phyloP scores from a whole-genome alignment of 2,113 vertebrate species.

The Microtus pennsylvanicus region DNA sequence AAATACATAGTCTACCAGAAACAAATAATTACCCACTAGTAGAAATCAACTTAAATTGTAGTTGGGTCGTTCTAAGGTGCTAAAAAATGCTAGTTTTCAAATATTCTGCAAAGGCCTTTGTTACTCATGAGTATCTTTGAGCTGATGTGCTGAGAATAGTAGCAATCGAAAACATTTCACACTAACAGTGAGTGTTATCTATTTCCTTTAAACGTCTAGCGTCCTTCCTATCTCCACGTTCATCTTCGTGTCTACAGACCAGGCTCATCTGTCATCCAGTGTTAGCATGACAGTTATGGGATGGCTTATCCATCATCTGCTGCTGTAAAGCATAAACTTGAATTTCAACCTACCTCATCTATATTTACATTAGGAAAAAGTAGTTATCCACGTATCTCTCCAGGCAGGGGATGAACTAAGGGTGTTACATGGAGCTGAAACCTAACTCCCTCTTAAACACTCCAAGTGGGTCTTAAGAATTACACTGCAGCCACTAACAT shows the following conservation, averaged over 20 bases:
- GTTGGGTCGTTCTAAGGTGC: neutral
- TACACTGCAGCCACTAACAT: neutral
- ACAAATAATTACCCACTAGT: slow-evolving; percentile 48
- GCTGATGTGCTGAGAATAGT: neutral
- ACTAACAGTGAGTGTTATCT: neutral
- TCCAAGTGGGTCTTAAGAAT: neutral
- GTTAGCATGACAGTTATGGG: neutral
- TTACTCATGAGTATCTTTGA: neutral
- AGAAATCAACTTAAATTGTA: slow-evolving; percentile 27
- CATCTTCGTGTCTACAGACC: neutral
- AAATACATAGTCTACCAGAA: slow-evolving; percentile 56
- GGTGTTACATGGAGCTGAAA: neutral
- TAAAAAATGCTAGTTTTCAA: slow-evolving; percentile 32
- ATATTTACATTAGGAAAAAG: neutral
- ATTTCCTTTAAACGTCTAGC: slow-evolving; percentile 9
- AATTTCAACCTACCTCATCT: neutral
- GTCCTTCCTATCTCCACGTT: neutral
- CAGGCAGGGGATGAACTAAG: neutral
- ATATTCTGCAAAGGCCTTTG: slow-evolving; percentile 14
- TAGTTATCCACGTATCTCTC: neutral
- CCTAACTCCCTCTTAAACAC: slow-evolving; percentile 18
- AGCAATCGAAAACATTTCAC: neutral
- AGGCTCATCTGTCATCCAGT: neutral
- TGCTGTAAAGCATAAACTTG: neutral
- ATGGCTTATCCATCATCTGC: neutral